Conservation (phyloP, 2,113 vertebrate species). For the Monopterus albus region DNA sequence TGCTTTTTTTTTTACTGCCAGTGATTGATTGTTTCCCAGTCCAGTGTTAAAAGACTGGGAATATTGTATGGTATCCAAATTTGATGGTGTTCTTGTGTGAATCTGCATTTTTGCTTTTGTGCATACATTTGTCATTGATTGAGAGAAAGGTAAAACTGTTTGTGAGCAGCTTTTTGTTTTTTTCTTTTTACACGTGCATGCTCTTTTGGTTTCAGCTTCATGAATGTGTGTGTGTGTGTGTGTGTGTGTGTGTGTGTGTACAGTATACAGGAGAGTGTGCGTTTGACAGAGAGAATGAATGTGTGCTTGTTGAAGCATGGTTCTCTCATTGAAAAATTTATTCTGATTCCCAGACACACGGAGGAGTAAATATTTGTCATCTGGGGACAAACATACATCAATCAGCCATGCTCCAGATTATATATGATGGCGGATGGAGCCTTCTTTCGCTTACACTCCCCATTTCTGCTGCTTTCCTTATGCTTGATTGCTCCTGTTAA, state of each 20-base stretch:
- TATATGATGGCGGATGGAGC: conserved; percentile 39
- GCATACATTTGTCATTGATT: conserved; percentile 31
- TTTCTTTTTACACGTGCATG: background rate
- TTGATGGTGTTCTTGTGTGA: conserved; percentile 8
- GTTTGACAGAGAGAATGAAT: conserved; percentile 31
- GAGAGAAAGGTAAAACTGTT: conserved; percentile 15
- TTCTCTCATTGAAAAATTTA: conserved; percentile 70
- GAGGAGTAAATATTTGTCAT: conserved; percentile 81
- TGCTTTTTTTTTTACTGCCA: conserved; percentile 8
- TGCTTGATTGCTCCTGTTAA: conserved; percentile 40
- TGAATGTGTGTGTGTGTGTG: background rate
- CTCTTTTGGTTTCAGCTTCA: background rate
- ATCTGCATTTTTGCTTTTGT: conserved; percentile 23
- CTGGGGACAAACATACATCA: conserved; percentile 73
- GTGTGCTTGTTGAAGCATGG: conserved; percentile 48
- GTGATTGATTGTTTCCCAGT: conserved; percentile 47
- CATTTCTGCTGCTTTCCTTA: conserved; percentile 19
- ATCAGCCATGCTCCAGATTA: conserved; percentile 56
- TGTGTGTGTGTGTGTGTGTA: conserved; percentile 10
- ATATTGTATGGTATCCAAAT: conserved; percentile 9
- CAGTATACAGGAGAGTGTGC: background rate
- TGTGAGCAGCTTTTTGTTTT: background rate
- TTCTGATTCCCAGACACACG: conserved; percentile 65
- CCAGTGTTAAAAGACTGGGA: conserved; percentile 19
- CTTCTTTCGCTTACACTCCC: background rate